Evolutionary conservation across 1,140 invertebrate species (phyloP), one percentile per base, ranked within the genome.

Genomic region (Listronotus oregonensis): DNA sequence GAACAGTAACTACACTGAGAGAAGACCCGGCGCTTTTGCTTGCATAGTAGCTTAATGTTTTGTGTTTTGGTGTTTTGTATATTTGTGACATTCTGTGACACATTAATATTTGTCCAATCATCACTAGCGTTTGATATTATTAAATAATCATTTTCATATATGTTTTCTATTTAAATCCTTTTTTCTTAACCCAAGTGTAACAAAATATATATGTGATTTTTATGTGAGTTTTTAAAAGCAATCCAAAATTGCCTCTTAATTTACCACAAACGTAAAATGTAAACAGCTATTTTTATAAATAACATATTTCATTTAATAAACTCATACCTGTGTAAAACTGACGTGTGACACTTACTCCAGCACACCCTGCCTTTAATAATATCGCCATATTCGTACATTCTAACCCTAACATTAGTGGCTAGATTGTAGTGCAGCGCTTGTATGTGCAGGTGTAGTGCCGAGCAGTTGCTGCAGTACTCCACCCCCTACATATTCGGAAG

Each of bases 401-500:
- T 58, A 47, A 58, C 43, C 6, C 18, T 37, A 47, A 31, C n/a
- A 12, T 55, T 42, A 50, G 42, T 63, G 44, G 71, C 73, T 73
- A 73, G 73, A 64, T 46, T 73, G 73, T 75, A 75, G 73, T 17
- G 70, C 70, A 40, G 12, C 40, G 64, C 54, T 42, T 69, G 32
- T 72, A 57, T 69, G 50, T 73, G 47, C 72, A 79, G 78, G 78
- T 77, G 69, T 77, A 73, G 82, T 80, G 61, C 78, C 81, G 60
- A 84, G 34, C 34, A 37, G 82, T 67, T 90, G 90, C 80, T 92
- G 90, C 80, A 93, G 91, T 72, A 95, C 93, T 52, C 92, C 93
- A 72, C 92, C 93, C 72, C 92, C 92, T 69, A 88, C 91, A 64
- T 94, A 94, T 82, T 90, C 93, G 75, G 92, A 94, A 79, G 82